A percentile compares a stretch with the other conserved stretches of the same genome.
phyloP scores from a whole-genome alignment of 2,888 invertebrate species.

The Cordilura impudica region DNA sequence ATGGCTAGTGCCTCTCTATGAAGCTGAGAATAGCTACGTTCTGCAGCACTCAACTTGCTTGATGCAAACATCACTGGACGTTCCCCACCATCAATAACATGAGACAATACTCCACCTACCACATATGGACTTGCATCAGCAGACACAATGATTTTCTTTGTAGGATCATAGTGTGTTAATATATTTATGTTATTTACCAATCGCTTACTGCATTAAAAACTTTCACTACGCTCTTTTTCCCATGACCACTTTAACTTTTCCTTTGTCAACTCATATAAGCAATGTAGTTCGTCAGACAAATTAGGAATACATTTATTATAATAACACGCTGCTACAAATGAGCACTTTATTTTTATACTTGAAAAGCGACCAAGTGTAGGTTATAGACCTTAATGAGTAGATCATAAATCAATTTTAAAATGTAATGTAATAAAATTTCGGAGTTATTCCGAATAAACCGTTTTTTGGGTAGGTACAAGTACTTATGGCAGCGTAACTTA shows the following conservation, averaged over 20 bases:
- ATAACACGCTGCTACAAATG: constrained; percentile 48
- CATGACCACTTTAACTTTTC: constrained; percentile 40
- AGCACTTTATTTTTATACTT: no score
- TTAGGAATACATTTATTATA: constrained; percentile 56
- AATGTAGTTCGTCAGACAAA: constrained; percentile 38
- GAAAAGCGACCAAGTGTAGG: no score
- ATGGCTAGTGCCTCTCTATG: no score
- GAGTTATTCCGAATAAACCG: no score
- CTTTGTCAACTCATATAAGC: constrained; percentile 44
- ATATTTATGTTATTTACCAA: constrained; percentile 37
- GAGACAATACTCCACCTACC: no score
- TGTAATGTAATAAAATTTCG: constrained; percentile 49
- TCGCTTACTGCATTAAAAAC: constrained; percentile 46
- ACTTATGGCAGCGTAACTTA: no score
- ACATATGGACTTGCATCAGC: no score
- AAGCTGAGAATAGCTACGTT: constrained; percentile 38
- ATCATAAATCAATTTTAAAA: no score
- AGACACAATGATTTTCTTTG: constrained; percentile 33
- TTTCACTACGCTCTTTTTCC: constrained; percentile 21
- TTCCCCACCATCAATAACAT: no score
- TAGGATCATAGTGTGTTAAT: constrained; percentile 42
- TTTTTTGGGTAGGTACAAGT: no score
- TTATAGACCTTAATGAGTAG: no score
- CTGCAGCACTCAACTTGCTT: constrained; percentile 38
- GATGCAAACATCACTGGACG: no score